These are phyloP conservation scores for Anas bahamensis DNA, from an alignment of 2,797 vertebrate species.

Conservation along the genomic window DNA sequence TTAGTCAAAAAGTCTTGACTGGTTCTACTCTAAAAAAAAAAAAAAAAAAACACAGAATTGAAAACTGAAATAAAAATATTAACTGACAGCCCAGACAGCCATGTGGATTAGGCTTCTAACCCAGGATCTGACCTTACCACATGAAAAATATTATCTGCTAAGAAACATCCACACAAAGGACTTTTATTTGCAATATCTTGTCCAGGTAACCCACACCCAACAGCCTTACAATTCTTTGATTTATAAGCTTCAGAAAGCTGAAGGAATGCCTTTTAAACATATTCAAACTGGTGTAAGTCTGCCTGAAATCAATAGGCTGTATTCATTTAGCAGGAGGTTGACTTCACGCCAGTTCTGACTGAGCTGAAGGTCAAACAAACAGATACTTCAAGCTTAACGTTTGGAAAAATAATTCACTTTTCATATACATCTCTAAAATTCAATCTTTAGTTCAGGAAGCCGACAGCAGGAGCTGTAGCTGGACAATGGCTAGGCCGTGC, in stretches of 20 bases:
- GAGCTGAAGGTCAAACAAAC: slow-evolving; percentile 20
- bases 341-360: background rate
- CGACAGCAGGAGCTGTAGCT: background rate
- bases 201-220: background rate
- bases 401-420: slow-evolving; percentile 25
- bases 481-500: background rate
- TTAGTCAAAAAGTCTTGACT: background rate
- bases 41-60: background rate
- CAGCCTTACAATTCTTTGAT: background rate
- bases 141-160: background rate
- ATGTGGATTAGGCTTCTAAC: background rate
- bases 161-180: background rate
- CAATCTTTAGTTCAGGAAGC: background rate
- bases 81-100: background rate
- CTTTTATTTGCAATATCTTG: background rate
- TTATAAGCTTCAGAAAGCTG: background rate
- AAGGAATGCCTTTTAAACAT: background rate
- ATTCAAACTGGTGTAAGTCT: background rate
- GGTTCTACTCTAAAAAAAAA: background rate
- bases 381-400: background rate
- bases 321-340: slow-evolving; percentile 18
- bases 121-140: background rate
- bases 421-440: background rate
- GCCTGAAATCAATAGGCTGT: slow-evolving; percentile 18
- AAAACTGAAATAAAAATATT: background rate